Base-by-base conservation (phyloP, 2,797 vertebrate species). In the Mormyrus hasselquistii region DNA sequence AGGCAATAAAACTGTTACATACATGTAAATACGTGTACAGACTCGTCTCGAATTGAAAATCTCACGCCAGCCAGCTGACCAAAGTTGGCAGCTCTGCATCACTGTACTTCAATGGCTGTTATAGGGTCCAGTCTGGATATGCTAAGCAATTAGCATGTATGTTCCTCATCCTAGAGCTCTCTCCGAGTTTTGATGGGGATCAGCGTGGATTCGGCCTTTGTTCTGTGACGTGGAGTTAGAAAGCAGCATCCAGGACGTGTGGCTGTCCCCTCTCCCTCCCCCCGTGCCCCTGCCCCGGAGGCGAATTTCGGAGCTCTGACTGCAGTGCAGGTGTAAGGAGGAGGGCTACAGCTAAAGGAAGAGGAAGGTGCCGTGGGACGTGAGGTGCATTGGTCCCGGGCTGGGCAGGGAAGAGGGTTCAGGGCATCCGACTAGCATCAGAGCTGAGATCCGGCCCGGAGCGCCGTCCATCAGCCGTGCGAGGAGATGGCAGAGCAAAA, bases 401-500 rank as follows among this genome's bases (percentile, higher is more conserved):
- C 41, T 22, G 87, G 22, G 73, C 73, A 79, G 19, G 38, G 59
- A 73, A 50, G 22, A 25, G 14, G 59, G 47, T 52, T 88, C 41
- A 87, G 79, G 86, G 84, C 83, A 69, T 76, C 82, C 62, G 44
- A 87, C n/a, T 65, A 90, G 62, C 47, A 89, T 47, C 49, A 86
- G 73, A 89, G 25, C 50, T 4, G 65, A 90, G 89, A 89, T 82
- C 53, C 89, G 65, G 41, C 44, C 14, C 25, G n/a, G 89, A 90
- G 88, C 79, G 89, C 91, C 84, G 90, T 93, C 92, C 79, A 91
- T 93, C 90, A 89, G 92, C 92, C 83, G 88, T 52, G 22, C n/a
- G 90, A 19, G 92, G 94, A 90, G 91, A 97, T 97, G 96, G 91
- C 95, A 0, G 95, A 96, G 89, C 93, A 95, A 90, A 96, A 95